Base-by-base conservation (phyloP, 2,888 invertebrate genomes). In the Sminthurinus aureus region DNA sequence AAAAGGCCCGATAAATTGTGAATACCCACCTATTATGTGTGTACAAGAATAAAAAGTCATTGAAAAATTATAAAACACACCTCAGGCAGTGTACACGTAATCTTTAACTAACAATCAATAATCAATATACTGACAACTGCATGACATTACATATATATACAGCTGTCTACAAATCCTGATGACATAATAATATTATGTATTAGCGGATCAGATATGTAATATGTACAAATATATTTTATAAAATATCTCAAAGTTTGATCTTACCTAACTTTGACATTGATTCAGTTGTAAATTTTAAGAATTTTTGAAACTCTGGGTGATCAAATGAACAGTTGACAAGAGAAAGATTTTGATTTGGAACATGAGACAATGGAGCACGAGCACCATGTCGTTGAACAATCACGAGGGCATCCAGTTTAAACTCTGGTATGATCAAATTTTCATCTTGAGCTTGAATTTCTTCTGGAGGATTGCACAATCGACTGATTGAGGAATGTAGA, bases 381-480 rank as follows among this genome's bases (percentile, higher is more conserved):
- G 97, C 97, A 0, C 98, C 98, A 90, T 98, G 98, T 20, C 98
- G 92, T 6, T 96, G 94, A 77, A 97, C 91, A 79, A 96, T 92
- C 69, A 96, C 90, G 2, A 95, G 92, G 8, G 95, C 95, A 89
- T 94, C 94, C 69, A 95, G 90, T 71, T 93, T 90, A 92, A 94
- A 93, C 82, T 93, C 92, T 20, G 92, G 92, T 86, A 91, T 91
- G 89, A 92, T 88, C 89, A 90, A 90, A 89, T 92, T 96, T 93
- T 96, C 96, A 88, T 94, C 93, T 78, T 94, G 93, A 82, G 93
- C 91, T 13, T 91, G 90, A 83, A 96, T 94, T 84, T 93, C 93
- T 38, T 93, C 93, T 0, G 95, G 93, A 50, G 94, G 93, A 90
- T 95, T 95, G 89, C 96, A 96, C 83, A 93, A 82, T 67, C 87